phyloP scores from a whole-genome alignment of 2,888 invertebrate species.

The Tachina fera region DNA sequence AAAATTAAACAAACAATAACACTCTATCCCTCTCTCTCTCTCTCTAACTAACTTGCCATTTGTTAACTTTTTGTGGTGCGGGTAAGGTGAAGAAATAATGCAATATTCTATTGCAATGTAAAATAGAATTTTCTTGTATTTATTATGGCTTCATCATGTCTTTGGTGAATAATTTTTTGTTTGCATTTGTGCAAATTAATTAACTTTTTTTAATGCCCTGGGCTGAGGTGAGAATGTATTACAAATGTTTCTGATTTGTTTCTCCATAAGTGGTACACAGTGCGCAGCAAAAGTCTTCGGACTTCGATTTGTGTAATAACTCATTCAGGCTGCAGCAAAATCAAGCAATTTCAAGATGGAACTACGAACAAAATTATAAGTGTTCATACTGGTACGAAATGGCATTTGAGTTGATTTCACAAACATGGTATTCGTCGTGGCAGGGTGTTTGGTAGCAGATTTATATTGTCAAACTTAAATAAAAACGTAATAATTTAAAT shows the following conservation, averaged over 20 bases:
- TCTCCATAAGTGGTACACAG: neutral
- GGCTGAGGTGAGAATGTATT: neutral
- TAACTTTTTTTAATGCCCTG: constrained; percentile 20
- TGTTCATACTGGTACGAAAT: no score
- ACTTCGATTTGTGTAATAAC: no score
- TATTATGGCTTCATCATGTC: constrained; percentile 53
- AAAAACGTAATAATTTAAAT: no score
- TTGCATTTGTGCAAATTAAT: constrained; percentile 50
- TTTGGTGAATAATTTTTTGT: constrained; percentile 48
- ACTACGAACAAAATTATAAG: no score
- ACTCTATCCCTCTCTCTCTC: neutral
- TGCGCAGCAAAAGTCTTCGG: no score
- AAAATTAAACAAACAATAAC: constrained; percentile 40
- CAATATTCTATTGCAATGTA: neutral
- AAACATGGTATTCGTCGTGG: no score
- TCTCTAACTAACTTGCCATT: neutral
- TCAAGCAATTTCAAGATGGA: no score
- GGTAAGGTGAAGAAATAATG: constrained; percentile 1
- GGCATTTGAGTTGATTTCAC: no score
- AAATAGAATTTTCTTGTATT: constrained; percentile 3
- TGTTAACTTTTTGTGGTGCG: neutral
- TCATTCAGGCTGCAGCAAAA: no score
- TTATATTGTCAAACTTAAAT: no score
- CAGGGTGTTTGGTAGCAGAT: no score
- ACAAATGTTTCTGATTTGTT: neutral